Conservation (phyloP, 2,888 invertebrate species). For the Lobophora halterata region DNA sequence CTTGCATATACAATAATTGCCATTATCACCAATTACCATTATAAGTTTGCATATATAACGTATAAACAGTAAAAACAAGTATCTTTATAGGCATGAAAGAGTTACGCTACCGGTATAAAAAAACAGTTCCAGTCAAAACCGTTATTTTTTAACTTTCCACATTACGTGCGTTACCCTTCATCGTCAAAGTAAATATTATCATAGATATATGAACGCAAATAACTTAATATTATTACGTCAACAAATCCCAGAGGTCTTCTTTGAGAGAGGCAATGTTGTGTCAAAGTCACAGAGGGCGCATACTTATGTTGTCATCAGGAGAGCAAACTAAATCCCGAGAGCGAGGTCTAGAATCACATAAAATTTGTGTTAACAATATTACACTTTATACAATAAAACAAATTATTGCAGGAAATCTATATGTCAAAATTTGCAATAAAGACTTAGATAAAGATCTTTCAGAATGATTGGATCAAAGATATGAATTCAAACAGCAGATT, state of each 20-base stretch:
- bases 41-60: constrained; percentile 5
- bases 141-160: constrained; percentile 18
- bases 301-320: no score
- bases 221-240: constrained; percentile 38
- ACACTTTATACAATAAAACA: no score
- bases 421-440: no score
- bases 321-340: no score
- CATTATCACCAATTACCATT: no score
- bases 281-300: constrained; percentile 35
- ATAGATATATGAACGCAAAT: constrained; percentile 28
- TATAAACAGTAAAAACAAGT: constrained; percentile 1
- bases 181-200: constrained; percentile 30
- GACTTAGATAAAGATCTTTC: no score
- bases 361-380: no score
- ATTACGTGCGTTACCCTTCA: constrained; percentile 14
- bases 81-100: background rate
- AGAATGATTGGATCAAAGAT: no score
- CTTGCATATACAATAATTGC: no score
- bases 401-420: no score
- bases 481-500: no score
- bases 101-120: constrained; percentile 4
- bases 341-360: no score
- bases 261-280: constrained; percentile 41
- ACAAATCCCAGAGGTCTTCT: constrained; percentile 37
- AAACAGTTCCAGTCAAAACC: constrained; percentile 2